phyloP scores from a whole-genome alignment of 2,113 vertebrate genomes.

The Tenrec ecaudatus region DNA sequence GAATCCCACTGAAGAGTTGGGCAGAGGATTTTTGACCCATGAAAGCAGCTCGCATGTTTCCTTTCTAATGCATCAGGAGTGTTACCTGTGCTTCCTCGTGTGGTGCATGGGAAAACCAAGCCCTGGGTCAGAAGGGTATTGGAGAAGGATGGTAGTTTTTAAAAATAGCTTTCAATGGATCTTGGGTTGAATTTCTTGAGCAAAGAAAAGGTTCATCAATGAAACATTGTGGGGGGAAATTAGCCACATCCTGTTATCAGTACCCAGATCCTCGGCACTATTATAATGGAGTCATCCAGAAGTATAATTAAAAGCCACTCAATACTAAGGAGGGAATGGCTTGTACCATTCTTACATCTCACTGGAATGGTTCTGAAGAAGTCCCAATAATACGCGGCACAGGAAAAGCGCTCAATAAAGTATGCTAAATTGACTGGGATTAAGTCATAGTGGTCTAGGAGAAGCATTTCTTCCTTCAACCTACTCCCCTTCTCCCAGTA shows the following conservation, averaged over 20 bases:
- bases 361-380: neutral
- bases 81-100: neutral
- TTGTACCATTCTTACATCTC: neutral
- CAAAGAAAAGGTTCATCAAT: neutral
- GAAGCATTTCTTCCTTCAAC: neutral
- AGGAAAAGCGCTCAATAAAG: neutral
- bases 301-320: neutral
- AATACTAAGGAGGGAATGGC: neutral
- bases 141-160: neutral
- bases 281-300: neutral
- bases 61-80: too few relatives aligned
- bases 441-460: constrained; percentile 13
- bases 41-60: neutral
- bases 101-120: neutral
- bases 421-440: neutral
- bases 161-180: neutral
- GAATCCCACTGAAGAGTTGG: neutral
- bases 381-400: too few relatives aligned
- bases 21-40: neutral
- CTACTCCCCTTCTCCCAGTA: neutral
- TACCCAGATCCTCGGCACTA: too few relatives aligned
- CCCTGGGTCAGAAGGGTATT: neutral
- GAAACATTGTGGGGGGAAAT: neutral
- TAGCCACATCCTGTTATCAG: neutral
- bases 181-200: constrained; percentile 40